Percentiles rank a stretch among this genome's conserved stretches.
Evolutionary conservation across 2,797 vertebrate species (phyloP).

Genomic region (Brotula barbata): DNA sequence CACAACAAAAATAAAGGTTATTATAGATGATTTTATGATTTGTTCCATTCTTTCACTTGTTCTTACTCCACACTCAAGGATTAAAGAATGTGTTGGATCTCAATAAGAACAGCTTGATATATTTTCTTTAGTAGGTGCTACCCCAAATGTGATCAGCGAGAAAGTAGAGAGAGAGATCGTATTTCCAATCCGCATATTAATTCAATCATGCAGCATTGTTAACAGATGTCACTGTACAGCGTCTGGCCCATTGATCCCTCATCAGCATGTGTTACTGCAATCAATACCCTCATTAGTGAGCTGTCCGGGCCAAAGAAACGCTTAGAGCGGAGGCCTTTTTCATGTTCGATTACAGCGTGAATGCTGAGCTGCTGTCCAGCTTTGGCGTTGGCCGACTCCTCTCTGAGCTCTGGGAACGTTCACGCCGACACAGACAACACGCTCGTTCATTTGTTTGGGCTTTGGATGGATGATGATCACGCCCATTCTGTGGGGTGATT

Average conservation of each 20-base stretch:
- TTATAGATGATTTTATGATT: conserved; percentile 9
- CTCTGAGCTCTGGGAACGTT: conserved; percentile 38
- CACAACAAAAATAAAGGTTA: conserved; percentile 1
- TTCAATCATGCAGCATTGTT: conserved; percentile 77
- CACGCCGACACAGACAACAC: conserved; percentile 33
- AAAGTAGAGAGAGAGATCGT: conserved; percentile 39
- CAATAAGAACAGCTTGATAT: conserved; percentile 22
- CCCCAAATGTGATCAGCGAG: conserved; percentile 44
- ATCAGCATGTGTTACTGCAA: conserved; percentile 73
- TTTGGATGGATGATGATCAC: conserved; percentile 22
- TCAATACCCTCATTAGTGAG: conserved; percentile 73
- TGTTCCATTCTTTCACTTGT: conserved; percentile 26
- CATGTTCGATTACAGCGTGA: conserved; percentile 58
- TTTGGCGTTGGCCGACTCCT: conserved; percentile 29
- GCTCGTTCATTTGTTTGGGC: conserved; percentile 34
- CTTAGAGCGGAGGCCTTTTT: conserved; percentile 57
- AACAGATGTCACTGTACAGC: conserved; percentile 74
- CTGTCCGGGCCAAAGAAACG: conserved; percentile 56
- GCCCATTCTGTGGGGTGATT: conserved; percentile 50
- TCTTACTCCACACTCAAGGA: conserved; percentile 21
- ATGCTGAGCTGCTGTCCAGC: conserved; percentile 47
- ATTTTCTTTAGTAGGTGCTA: conserved; percentile 32
- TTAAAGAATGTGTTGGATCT: conserved; percentile 36
- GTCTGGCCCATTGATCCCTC: conserved; percentile 66
- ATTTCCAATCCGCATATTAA: conserved; percentile 69